Percentiles rank a stretch among this genome's conserved stretches.
Evolutionary conservation across 2,797 vertebrate genomes (phyloP).

Genomic region (Lepilemur septentrionalis): DNA sequence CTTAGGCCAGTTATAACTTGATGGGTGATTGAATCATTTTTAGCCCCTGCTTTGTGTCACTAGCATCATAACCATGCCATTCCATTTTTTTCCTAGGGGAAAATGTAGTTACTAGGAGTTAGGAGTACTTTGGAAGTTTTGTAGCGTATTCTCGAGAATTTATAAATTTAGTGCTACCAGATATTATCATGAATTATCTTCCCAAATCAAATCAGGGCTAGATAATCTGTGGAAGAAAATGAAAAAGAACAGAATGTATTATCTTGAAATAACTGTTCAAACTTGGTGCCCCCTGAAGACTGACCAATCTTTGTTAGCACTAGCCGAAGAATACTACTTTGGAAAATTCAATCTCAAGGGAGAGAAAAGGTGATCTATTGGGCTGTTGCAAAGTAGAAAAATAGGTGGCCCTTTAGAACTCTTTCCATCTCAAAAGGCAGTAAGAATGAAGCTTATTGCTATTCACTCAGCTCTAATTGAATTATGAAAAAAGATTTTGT

Average conservation of each 20-base stretch:
- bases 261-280: neutral
- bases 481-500: constrained; percentile 19
- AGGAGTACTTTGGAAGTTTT: neutral
- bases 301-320: neutral
- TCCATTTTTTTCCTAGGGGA: neutral
- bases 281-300: neutral
- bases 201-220: neutral
- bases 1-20: neutral
- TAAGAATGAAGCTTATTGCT: constrained; percentile 8
- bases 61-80: neutral
- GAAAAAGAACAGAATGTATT: neutral
- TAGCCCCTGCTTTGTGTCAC: neutral
- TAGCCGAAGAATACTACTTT: constrained; percentile 1
- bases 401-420: neutral
- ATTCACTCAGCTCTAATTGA: neutral
- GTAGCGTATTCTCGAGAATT: neutral
- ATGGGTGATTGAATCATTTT: neutral
- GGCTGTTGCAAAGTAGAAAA: neutral
- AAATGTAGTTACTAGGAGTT: neutral
- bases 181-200: neutral
- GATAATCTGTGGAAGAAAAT: neutral
- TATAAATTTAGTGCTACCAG: neutral
- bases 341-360: neutral
- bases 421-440: neutral
- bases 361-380: neutral